Percentiles rank a stretch among this genome's conserved stretches.
Evolutionary conservation across 2,888 invertebrate genomes (phyloP).

Genomic region (Lasioglossum marginatum): DNA sequence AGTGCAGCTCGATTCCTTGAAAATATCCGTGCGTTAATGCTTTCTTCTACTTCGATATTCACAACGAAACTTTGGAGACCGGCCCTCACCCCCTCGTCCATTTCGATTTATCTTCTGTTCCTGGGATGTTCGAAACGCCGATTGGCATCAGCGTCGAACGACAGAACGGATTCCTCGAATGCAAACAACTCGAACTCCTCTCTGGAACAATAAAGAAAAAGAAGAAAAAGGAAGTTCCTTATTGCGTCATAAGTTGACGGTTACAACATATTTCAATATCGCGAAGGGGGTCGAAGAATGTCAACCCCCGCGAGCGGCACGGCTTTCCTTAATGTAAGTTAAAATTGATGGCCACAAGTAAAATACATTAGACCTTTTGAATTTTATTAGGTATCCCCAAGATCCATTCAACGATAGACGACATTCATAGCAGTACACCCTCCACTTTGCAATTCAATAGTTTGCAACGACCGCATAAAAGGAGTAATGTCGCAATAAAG

Average conservation of each 20-base stretch:
- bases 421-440: slow-evolving; percentile 42
- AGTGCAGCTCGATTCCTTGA: slow-evolving; percentile 38
- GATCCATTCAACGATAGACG: slow-evolving; percentile 31
- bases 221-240: slow-evolving; percentile 62
- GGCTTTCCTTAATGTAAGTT: slow-evolving; percentile 40
- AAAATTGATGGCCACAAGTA: slow-evolving; percentile 65
- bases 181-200: slow-evolving; percentile 62
- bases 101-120: slow-evolving; percentile 64
- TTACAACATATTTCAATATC: slow-evolving; percentile 72
- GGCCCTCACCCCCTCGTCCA: slow-evolving; percentile 29
- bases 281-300: slow-evolving; percentile 53
- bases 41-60: slow-evolving; percentile 60
- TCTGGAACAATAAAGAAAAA: neutral
- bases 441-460: slow-evolving; percentile 30
- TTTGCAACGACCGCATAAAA: slow-evolving; percentile 15
- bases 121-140: slow-evolving; percentile 51
- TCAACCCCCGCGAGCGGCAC: slow-evolving; percentile 37
- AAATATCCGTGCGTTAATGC: slow-evolving; percentile 43
- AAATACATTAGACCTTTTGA: slow-evolving; percentile 64
- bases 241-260: slow-evolving; percentile 67
- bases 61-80: slow-evolving; percentile 37
- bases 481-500: neutral
- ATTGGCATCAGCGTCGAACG: slow-evolving; percentile 57
- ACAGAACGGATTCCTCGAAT: slow-evolving; percentile 50
- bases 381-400: slow-evolving; percentile 51